Evolutionary conservation across 2,797 vertebrate species (phyloP), one percentile per base, ranked within the genome.

Genomic region (Todus mexicanus): DNA sequence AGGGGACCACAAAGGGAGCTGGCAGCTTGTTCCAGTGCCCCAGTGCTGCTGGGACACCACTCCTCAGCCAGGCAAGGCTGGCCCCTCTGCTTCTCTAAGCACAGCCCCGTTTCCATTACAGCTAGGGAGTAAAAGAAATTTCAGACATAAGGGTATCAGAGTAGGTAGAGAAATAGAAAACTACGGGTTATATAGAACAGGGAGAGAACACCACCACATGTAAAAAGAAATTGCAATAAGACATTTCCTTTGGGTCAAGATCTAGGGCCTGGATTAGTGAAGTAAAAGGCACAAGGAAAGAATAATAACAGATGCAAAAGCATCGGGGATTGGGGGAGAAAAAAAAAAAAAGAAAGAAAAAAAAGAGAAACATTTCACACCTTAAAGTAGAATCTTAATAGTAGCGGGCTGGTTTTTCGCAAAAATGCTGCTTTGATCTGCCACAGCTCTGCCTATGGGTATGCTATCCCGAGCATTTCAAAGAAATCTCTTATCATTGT

Each of bases 341-440:
- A 47, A 65, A 7, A 33, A 37, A 77, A 73, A 35, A 37, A 69
- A 42, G 50, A 40, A 37, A 20, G 47, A 37, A 69, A 43, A 9
- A 11, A 20, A 45, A 35, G 71, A 70, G 42, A 76, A 89, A 80
- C 29, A 26, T 45, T 93, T 89, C 66, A 95, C 66, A 89, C 53
- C 87, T 86, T 91, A 79, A 95, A 90, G 91, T 68, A 75, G 70
- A 82, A 86, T 92, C 48, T 91, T 93, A 96, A 94, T 85, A 92
- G 91, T 77, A 95, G 85, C 75, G 87, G 91, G 45, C 64, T 95
- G 87, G 72, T 96, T 83, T 82, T 95, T 80, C 91, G 65, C 91
- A 94, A 90, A 95, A 95, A 82, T 38, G 84, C 76, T 45, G 53
- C 90, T 95, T 96, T 97, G 37, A 69, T 85, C 86, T 94, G 70